These are phyloP conservation scores for Pollenia labialis DNA, from an alignment of 2,888 invertebrate species.

Conservation along the genomic window DNA sequence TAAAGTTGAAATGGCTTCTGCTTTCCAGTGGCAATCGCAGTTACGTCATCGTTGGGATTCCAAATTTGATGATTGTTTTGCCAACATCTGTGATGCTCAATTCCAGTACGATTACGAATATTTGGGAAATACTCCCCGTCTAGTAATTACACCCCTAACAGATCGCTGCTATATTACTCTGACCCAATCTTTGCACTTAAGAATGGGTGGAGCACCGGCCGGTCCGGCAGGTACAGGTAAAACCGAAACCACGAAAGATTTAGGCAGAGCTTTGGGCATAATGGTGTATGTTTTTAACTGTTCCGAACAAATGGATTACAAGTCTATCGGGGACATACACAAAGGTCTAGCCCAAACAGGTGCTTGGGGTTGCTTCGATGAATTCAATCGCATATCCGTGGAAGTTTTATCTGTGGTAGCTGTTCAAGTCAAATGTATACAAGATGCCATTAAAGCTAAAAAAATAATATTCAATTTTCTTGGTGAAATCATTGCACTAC, in stretches of 20 bases:
- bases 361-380: constrained; percentile 98
- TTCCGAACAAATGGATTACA: constrained; percentile 98
- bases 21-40: constrained; percentile 97
- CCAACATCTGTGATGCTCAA: constrained; percentile 97
- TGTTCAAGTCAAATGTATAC: constrained; percentile 94
- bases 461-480: constrained; percentile 93
- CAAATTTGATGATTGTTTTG: constrained; percentile 91
- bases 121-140: constrained; percentile 95
- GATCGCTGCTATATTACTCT: constrained; percentile 98
- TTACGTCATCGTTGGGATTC: constrained; percentile 93
- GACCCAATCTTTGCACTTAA: constrained; percentile 94
- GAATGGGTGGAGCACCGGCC: constrained; percentile 98
- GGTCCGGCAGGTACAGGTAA: constrained; percentile 89
- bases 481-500: constrained; percentile 91
- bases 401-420: constrained; percentile 98
- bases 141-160: constrained; percentile 97
- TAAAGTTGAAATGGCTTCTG: constrained; percentile 91
- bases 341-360: constrained; percentile 89
- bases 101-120: constrained; percentile 97
- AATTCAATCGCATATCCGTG: constrained; percentile 97
- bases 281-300: constrained; percentile 99
- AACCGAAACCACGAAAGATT: constrained; percentile 98
- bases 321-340: constrained; percentile 96
- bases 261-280: constrained; percentile 96
- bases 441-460: constrained; percentile 94